Evolutionary conservation across 2,113 vertebrate species (phyloP), one percentile per base, ranked within the genome.

Genomic region (Toxotes jaculatrix): DNA sequence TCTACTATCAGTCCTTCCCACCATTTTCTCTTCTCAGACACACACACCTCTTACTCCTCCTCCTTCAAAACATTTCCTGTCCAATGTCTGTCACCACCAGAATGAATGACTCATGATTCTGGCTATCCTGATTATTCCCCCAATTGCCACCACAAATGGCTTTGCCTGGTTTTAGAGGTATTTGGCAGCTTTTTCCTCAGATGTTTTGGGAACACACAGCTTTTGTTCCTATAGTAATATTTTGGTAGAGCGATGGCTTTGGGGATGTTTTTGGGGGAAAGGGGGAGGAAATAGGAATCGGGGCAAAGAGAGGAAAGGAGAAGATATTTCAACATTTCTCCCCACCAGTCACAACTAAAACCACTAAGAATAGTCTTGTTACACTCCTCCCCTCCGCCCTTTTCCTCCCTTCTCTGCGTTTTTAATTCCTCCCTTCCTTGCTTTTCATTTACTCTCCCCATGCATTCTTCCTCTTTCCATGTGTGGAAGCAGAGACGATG

Each of bases 281-380:
- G 32, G 32, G 36, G 42, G 73, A 65, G 36, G 72, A 79, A 34
- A 47, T 75, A 74, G 63, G 66, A 77, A 62, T 60, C 17, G 5
- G 38, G 56, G 12, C 42, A 59, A 38, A 59, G 60, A 78, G 42
- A 68, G 77, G 40, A 53, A 62, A 67, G 56, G 55, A 69, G 27
- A 38, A 75, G 74, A 78, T 27, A 23, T 75, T 82, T 66, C 34
- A 51, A 43, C 51, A 56, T 77, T 62, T 70, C 68, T 76, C 64
- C 55, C 47, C 38, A 57, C 66, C 60, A 85, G 83, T 88, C 88
- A 65, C 69, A 82, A 83, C 83, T 80, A 36, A 91, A 90, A 88
- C 77, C 89, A 82, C 87, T 88, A 82, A 93, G 82, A 89, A 80
- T 62, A 91, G 83, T 53, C 82, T 84, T 61, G 38, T 73, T 69